Conservation (phyloP, 2,113 vertebrate genomes). For the Mystacornis crossleyi region DNA sequence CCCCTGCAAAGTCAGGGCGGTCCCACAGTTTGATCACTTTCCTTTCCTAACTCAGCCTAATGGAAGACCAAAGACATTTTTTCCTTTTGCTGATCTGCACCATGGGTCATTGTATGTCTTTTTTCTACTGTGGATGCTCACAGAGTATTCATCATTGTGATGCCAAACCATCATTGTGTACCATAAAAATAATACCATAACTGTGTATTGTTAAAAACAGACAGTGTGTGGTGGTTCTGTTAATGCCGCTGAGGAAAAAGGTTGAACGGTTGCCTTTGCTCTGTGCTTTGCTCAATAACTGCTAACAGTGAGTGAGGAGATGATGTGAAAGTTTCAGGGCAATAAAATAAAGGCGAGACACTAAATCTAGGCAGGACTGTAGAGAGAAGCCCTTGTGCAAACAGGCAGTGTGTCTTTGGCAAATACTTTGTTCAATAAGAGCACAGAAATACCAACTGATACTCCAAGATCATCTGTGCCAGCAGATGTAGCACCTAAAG, state of each 20-base stretch:
- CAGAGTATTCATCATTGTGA: neutral
- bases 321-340: neutral
- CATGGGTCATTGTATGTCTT: neutral
- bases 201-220: neutral
- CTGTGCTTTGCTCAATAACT: neutral
- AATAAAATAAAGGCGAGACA: neutral
- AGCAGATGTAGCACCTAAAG: fast-evolving
- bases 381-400: neutral
- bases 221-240: no score
- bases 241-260: neutral
- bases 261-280: fast-evolving
- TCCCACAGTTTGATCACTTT: neutral
- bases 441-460: neutral
- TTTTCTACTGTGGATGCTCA: neutral
- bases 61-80: neutral
- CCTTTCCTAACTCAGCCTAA: neutral
- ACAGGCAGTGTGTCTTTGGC: neutral
- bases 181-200: no score
- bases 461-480: neutral
- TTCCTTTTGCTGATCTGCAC: neutral
- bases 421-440: neutral
- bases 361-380: neutral
- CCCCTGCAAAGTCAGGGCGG: neutral
- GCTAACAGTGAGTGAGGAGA: neutral
- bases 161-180: no score